Base-by-base conservation (phyloP, 2,113 vertebrate species). In the Pterophyllum scalare region DNA sequence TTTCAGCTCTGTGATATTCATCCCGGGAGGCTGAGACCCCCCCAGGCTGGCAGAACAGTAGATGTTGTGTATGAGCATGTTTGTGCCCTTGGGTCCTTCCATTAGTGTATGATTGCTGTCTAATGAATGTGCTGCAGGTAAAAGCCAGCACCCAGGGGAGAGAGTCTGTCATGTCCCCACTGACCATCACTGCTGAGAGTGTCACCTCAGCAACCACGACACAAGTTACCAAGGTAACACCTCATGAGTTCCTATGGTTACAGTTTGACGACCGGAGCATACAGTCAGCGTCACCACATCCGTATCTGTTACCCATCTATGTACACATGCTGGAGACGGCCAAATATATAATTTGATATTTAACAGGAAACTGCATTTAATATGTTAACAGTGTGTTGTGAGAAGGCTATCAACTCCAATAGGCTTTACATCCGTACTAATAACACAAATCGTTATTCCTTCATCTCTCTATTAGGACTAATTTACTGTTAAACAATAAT, bases 191-290 rank as follows among this genome's bases (percentile, higher is more conserved):
- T 1, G 95, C 97, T 0, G 98, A 99, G 95, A 98, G 95, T 31
- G 96, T 99, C 93, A 98, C 98, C 84, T 98, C 98, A 86, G 98
- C 97, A 84, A 99, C 98, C 93, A 99, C 97, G 70, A 99, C 98
- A 79, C 98, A 99, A n/a, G 97, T 99, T 89, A 99, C 98, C 93
- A 99, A 99, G 98, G 98, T 99, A 96, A 92, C 74, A 13, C 12
- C 43, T 64, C n/a, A 24, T 76, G 43, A 79, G 83, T 85, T 83
- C n/a, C 79, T 80, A 82, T 86, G 62, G 81, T 56, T 82, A 90
- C 82, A 31, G 26, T 77, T 64, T 56, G 40, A 67, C 40, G 15
- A 46, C 4, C 7, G 19, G 13, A 75, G 59, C n/a, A 67, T 58
- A 6, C 31, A 58, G 35, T 65, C 43, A 76, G 46, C 26, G 2